phyloP scores from a whole-genome alignment of 2,888 invertebrate species.

The Pimpla rufipes region DNA sequence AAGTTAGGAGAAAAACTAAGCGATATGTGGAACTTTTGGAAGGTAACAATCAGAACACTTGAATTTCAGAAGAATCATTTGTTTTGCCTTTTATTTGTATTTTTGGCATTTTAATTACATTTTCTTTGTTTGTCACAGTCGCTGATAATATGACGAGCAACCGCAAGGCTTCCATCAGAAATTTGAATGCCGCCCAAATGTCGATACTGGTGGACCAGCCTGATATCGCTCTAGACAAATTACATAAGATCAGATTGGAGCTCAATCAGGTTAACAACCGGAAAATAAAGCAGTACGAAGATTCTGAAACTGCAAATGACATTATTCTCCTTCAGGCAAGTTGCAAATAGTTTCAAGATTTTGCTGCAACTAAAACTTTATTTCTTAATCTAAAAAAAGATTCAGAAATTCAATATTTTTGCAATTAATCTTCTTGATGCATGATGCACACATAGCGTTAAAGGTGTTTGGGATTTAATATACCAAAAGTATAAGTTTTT shows the following conservation, averaged over 20 bases:
- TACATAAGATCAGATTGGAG: constrained; percentile 86
- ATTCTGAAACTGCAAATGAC: constrained; percentile 14
- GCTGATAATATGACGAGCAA: constrained; percentile 88
- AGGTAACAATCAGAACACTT: constrained; percentile 85
- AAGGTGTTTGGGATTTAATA: too few species aligned
- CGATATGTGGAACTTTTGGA: constrained; percentile 90
- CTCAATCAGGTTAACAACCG: constrained; percentile 18
- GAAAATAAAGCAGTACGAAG: constrained; percentile 36
- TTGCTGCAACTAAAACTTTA: too few species aligned
- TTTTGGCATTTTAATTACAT: constrained; percentile 25
- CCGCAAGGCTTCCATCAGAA: constrained; percentile 89
- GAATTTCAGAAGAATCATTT: constrained; percentile 1
- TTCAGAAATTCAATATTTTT: too few species aligned
- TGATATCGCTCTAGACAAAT: constrained; percentile 87
- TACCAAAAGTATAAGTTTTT: too few species aligned
- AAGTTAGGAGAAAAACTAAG: constrained; percentile 86
- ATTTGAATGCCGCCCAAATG: constrained; percentile 89
- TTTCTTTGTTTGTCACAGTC: constrained; percentile 86
- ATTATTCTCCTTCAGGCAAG: constrained; percentile 43
- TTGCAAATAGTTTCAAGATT: not conserved
- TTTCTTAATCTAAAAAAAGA: too few species aligned
- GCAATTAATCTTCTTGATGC: too few species aligned
- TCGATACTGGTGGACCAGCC: constrained; percentile 88
- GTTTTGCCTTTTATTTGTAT: not conserved
- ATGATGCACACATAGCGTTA: too few species aligned